Evolutionary conservation across 23 tunicate genomes (phyloP), one percentile per base, ranked within the genome.

Genomic region (Trididemnum nubilum): DNA sequence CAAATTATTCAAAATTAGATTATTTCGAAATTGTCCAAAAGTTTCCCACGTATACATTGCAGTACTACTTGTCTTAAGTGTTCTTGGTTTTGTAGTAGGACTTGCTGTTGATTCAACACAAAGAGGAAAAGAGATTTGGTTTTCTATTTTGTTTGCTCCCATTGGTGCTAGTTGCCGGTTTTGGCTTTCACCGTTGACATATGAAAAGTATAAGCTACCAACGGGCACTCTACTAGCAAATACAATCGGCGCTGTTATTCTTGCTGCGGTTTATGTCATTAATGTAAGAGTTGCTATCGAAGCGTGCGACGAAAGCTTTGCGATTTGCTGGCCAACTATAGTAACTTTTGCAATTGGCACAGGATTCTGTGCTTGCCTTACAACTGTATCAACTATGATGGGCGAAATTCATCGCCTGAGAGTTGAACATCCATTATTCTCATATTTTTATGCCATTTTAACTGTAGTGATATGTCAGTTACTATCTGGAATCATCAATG

Each of bases 331-430:
- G 90, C 75, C 79, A 9, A 51, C 72, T 2, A 36, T 85, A 0
- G 83, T 91, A 2, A 65, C 85, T 21, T 79, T 69, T 25, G 90
- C 78, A 0, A 32, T 91, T 26, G 87, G 86, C 15, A 85, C 86
- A 19, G 97, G 97, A 4, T 86, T 91, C 67, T 82, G 87, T 35
- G 97, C 97, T 2, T 81, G 90, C 76, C 76, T 91, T 0, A 91
- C 97, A 37, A 91, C 97, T 0, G 76, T 91, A 30, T 91, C 97
- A 9, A 91, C 97, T 15, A 69, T 91, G 36, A 76, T 91, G 79
- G 83, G 91, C 21, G 97, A 91, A 67, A 66, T 86, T 38, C 50
- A 66, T 72, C 28, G 36, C 35, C 80, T 91, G 0, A 50, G 97
- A 66, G 61, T 67, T 1, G 81, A 85, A 27, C 72, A 76, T 37